Conservation (phyloP, 2,113 vertebrate genomes). For the Probosciger aterrimus region DNA sequence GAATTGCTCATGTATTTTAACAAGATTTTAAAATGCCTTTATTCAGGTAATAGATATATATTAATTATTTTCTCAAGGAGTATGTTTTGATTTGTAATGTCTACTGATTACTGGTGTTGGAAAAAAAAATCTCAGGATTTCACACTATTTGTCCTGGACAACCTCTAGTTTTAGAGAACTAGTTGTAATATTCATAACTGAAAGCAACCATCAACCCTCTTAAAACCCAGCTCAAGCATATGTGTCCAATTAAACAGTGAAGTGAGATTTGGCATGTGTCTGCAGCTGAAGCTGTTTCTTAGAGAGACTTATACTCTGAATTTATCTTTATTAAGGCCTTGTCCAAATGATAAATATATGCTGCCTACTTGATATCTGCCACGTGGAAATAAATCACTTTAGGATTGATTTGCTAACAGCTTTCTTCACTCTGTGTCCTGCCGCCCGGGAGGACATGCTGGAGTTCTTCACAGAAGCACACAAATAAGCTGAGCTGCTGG, state of each 20-base stretch:
- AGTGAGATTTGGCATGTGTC: slow-evolving; percentile 65
- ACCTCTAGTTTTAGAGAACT: slow-evolving; percentile 2
- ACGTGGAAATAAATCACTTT: slow-evolving; percentile 81
- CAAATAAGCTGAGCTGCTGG: slow-evolving; percentile 14
- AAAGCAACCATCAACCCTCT: background rate
- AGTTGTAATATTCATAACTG: background rate
- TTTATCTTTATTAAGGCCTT: slow-evolving; percentile 85
- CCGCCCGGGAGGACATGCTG: slow-evolving; percentile 54
- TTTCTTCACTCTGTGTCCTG: slow-evolving; percentile 68
- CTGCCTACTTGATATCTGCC: slow-evolving; percentile 75
- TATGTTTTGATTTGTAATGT: background rate
- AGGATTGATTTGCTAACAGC: slow-evolving; percentile 80
- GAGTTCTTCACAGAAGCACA: slow-evolving; percentile 54
- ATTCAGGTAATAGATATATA: background rate
- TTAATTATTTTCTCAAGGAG: background rate
- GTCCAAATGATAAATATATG: slow-evolving; percentile 82
- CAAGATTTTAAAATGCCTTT: background rate
- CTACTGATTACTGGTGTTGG: background rate
- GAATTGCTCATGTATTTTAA: background rate
- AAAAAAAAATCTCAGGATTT: background rate
- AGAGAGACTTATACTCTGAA: slow-evolving; percentile 64
- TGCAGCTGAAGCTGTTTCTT: slow-evolving; percentile 66
- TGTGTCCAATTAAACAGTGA: slow-evolving; percentile 63
- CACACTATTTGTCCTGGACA: background rate
- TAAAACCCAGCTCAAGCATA: slow-evolving; percentile 13